A percentile compares a stretch with the other conserved stretches of the same genome.
phyloP scores from a whole-genome alignment of 2,888 invertebrate species.

The Chaetogeoica ovagalla region DNA sequence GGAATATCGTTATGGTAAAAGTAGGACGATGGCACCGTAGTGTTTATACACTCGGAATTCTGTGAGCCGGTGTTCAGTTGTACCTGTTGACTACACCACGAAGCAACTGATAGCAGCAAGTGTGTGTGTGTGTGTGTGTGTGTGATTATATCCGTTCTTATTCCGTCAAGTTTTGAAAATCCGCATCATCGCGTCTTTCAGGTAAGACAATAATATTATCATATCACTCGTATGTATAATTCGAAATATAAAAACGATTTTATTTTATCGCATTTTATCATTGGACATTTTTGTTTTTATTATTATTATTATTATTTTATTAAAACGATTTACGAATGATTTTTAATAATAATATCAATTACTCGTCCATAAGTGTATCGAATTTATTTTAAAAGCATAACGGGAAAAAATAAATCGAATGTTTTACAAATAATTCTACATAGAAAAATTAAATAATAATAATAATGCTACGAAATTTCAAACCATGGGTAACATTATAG shows the following conservation, averaged over 20 bases:
- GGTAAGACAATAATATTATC: neutral
- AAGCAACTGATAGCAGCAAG: neutral
- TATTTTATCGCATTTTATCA: no score
- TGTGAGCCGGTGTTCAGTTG: conserved; percentile 25
- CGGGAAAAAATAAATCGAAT: no score
- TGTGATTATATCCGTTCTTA: neutral
- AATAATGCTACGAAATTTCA: neutral
- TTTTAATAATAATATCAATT: no score
- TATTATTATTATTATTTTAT: no score
- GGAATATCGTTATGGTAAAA: conserved; percentile 30
- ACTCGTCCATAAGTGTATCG: no score
- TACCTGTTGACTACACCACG: conserved; percentile 5
- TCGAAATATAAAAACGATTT: no score
- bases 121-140: no score
- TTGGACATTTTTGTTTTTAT: no score
- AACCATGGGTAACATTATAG: conserved; percentile 50
- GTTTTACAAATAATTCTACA: neutral
- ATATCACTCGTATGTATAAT: no score
- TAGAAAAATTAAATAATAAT: neutral
- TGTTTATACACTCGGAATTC: conserved; percentile 24
- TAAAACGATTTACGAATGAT: no score
- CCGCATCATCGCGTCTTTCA: neutral
- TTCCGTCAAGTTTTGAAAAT: neutral
- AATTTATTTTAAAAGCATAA: no score
- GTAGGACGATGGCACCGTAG: conserved; percentile 13